phyloP scores from a whole-genome alignment of 1,140 invertebrate species.

The Hypothenemus hampei region DNA sequence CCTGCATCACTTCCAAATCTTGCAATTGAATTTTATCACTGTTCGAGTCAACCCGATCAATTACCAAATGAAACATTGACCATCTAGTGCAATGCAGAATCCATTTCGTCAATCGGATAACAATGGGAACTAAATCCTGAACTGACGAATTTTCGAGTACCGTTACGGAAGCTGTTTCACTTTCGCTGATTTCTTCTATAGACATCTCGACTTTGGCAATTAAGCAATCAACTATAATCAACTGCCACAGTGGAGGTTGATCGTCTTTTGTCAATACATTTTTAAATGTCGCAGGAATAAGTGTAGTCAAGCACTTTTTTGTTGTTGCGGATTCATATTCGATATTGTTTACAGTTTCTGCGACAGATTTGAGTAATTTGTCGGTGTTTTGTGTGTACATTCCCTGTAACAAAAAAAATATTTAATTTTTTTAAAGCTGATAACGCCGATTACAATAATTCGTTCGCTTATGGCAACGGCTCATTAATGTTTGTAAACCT shows the following conservation, averaged over 20 bases:
- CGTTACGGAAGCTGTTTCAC: constrained; percentile 7
- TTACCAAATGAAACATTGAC: constrained; percentile 43
- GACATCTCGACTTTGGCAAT: constrained; percentile 61
- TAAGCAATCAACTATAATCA: constrained; percentile 62
- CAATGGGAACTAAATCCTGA: constrained; percentile 57
- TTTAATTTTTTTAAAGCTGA: neutral
- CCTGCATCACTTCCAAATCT: constrained; percentile 52
- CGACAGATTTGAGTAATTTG: constrained; percentile 65
- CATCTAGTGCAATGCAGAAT: constrained; percentile 49
- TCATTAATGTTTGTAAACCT: no score
- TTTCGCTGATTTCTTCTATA: constrained; percentile 45
- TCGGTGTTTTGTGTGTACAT: constrained; percentile 79
- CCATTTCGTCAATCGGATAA: constrained; percentile 56
- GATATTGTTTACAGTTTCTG: constrained; percentile 58
- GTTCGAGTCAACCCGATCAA: constrained; percentile 47
- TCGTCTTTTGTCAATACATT: constrained; percentile 49
- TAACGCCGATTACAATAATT: no score
- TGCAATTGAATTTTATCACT: constrained; percentile 26
- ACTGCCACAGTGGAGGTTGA: constrained; percentile 60
- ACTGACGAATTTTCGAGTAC: constrained; percentile 39
- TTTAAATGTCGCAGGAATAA: constrained; percentile 53
- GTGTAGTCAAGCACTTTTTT: constrained; percentile 61
- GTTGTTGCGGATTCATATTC: constrained; percentile 68
- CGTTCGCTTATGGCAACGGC: no score
- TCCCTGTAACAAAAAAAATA: constrained; percentile 47